A percentile compares a stretch with the other conserved stretches of the same genome.
Conservation (phyloP, 1,140 invertebrate species). For the Drosophila biarmipes region DNA sequence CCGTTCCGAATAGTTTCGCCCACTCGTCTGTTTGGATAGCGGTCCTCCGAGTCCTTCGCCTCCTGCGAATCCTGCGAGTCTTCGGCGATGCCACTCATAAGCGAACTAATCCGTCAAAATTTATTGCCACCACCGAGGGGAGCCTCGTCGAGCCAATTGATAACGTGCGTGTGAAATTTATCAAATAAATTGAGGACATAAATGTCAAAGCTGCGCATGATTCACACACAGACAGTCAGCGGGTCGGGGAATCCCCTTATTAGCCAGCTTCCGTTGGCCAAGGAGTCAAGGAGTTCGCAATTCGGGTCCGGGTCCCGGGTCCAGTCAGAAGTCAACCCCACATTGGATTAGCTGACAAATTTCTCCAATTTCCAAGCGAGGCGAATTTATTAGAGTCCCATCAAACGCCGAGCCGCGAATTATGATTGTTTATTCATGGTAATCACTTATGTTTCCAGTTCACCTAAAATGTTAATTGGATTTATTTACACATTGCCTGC, state of each 20-base stretch:
- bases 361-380: conserved; percentile 32
- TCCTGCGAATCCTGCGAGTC: conserved; percentile 22
- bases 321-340: conserved; percentile 41
- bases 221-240: conserved; percentile 58
- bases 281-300: conserved; percentile 24
- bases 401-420: conserved; percentile 38
- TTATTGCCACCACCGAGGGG: conserved; percentile 68
- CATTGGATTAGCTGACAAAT: conserved; percentile 63
- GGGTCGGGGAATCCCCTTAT: conserved; percentile 37
- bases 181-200: conserved; percentile 82
- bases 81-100: conserved; percentile 70
- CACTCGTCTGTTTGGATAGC: conserved; percentile 23
- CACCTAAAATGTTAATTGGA: background rate
- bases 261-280: conserved; percentile 63
- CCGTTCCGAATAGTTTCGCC: conserved; percentile 68
- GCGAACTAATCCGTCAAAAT: conserved; percentile 82
- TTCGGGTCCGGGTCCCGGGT: background rate
- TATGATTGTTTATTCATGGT: conserved; percentile 2
- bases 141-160: conserved; percentile 67
- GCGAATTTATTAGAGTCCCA: conserved; percentile 56
- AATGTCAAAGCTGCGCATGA: conserved; percentile 78
- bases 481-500: background rate
- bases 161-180: conserved; percentile 83
- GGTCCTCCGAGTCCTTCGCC: conserved; percentile 1
- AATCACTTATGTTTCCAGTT: background rate